Percentiles rank a stretch among this genome's conserved stretches.
Evolutionary conservation across 2,797 vertebrate genomes (phyloP).

Genomic region (Silurus aristotelis): DNA sequence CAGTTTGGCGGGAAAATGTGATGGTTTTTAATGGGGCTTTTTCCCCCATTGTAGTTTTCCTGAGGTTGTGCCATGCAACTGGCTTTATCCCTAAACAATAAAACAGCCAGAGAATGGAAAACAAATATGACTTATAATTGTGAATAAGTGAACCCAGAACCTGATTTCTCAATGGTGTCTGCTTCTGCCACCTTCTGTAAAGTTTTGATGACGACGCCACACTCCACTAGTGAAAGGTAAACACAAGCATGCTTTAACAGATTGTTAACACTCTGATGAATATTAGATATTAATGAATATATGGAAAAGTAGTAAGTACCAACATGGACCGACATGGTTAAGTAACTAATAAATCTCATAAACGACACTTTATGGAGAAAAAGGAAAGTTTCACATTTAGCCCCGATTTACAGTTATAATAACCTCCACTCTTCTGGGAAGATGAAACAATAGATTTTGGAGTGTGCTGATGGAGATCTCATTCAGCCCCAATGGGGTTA

Average conservation of each 20-base stretch:
- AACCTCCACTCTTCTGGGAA: too few species aligned
- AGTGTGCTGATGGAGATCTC: too few species aligned
- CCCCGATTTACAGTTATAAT: too few species aligned
- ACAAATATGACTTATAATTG: too few species aligned
- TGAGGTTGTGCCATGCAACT: not conserved
- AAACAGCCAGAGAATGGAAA: not conserved
- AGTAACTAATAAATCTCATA: not conserved
- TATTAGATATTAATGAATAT: not conserved
- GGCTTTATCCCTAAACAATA: not conserved
- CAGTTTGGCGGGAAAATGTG: too few species aligned
- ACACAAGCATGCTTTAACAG: not conserved
- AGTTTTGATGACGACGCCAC: conserved; percentile 87
- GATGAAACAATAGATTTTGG: too few species aligned
- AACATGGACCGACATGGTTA: too few species aligned
- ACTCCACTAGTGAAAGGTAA: conserved; percentile 79
- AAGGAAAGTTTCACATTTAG: too few species aligned
- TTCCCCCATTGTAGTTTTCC: not conserved
- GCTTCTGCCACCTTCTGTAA: conserved; percentile 71
- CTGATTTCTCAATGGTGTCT: conserved; percentile 68
- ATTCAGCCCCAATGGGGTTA: too few species aligned
- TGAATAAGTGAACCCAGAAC: conserved; percentile 49
- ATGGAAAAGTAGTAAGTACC: not conserved
- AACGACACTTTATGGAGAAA: too few species aligned
- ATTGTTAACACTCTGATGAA: not conserved
- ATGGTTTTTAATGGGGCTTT: too few species aligned